These are phyloP conservation scores for Lathamus discolor DNA, from an alignment of 2,113 vertebrate genomes.

Conservation along the genomic window DNA sequence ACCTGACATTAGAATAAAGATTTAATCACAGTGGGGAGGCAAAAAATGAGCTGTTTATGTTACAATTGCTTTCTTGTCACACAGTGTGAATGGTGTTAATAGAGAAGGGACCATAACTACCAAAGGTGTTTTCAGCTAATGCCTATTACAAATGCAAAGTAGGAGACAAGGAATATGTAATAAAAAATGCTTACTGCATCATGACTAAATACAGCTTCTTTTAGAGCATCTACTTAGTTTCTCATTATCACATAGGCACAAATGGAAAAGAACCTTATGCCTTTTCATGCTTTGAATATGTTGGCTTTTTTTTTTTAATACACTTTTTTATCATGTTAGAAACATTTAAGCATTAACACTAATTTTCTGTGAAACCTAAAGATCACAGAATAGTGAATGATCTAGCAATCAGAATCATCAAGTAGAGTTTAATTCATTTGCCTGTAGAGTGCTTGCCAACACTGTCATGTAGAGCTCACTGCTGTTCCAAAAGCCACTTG, in stretches of 20 bases:
- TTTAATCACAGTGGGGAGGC: not conserved
- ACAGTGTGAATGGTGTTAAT: not conserved
- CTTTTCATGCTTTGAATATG: not conserved
- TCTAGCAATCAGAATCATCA: conserved; percentile 16
- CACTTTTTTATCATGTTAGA: not conserved
- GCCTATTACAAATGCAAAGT: no score
- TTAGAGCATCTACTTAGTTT: not conserved
- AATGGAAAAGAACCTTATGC: not conserved
- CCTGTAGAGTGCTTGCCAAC: conserved; percentile 44
- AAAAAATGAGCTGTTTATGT: conserved; percentile 3
- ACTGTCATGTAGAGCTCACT: conserved; percentile 31
- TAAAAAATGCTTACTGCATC: not conserved
- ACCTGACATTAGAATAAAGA: not conserved
- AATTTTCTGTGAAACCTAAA: conserved; percentile 5
- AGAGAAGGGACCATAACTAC: not conserved
- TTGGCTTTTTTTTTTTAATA: not conserved
- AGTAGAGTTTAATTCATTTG: conserved; percentile 47
- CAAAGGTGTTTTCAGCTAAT: not conserved
- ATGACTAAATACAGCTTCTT: not conserved
- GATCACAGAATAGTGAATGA: not conserved
- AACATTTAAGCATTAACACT: not conserved
- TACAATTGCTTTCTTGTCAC: conserved; percentile 13
- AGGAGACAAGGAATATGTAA: not conserved
- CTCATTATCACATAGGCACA: not conserved
- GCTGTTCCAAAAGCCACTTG: conserved; percentile 58